Evolutionary conservation across 2,113 vertebrate genomes (phyloP).

Genomic region (Alouatta palliata): DNA sequence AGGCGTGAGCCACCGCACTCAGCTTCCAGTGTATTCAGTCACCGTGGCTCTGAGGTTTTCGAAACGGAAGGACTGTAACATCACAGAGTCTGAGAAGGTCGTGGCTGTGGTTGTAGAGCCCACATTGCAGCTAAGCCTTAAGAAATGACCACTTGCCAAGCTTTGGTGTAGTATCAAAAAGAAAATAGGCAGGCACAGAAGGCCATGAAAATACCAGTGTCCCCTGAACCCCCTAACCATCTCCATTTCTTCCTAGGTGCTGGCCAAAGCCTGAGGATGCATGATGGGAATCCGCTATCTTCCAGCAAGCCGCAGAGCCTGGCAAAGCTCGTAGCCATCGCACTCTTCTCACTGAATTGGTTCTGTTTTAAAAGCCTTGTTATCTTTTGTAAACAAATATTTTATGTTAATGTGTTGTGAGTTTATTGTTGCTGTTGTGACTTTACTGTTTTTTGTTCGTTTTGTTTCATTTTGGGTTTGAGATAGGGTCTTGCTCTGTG

Average conservation of each 20-base stretch:
- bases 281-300: rapidly evolving
- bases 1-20: no score
- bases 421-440: neutral
- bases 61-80: rapidly evolving
- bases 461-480: no score
- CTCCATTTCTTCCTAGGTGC: rapidly evolving
- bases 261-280: no score
- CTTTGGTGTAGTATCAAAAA: rapidly evolving
- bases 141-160: rapidly evolving
- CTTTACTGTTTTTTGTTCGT: no score
- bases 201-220: neutral
- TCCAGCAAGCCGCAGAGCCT: rapidly evolving
- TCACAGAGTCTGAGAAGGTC: neutral
- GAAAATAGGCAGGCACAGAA: neutral
- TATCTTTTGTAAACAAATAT: neutral
- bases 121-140: rapidly evolving
- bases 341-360: rapidly evolving
- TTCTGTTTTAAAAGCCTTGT: neutral
- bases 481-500: no score
- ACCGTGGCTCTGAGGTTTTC: rapidly evolving
- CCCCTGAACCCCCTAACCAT: rapidly evolving
- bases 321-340: rapidly evolving
- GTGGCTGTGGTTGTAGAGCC: rapidly evolving
- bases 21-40: no score
- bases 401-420: no score